Conservation (phyloP, 2,888 invertebrate species). For the Lucinisca nassula region DNA sequence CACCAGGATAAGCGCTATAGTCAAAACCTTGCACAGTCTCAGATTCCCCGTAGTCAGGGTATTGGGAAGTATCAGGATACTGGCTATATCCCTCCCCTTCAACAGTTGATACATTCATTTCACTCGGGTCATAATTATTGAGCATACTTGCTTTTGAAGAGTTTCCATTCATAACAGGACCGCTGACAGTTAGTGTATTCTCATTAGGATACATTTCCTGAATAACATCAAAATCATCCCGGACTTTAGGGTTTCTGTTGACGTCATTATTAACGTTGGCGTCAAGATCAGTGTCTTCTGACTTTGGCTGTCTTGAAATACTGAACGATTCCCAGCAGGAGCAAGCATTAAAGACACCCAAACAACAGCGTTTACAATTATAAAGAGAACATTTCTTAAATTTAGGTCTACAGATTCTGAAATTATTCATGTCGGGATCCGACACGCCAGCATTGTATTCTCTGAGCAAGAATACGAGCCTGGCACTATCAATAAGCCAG, state of each 20-base stretch:
- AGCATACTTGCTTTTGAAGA: not conserved
- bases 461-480: slow-evolving; percentile 52
- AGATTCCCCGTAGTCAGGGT: not conserved
- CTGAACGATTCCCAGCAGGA: slow-evolving; percentile 51
- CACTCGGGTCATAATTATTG: slow-evolving; percentile 8
- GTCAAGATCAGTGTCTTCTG: not conserved
- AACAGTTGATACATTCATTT: slow-evolving; percentile 27
- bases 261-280: slow-evolving; percentile 1
- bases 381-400: slow-evolving; percentile 52
- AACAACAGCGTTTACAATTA: slow-evolving; percentile 54
- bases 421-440: slow-evolving; percentile 57
- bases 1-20: slow-evolving; percentile 50
- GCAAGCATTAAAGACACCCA: slow-evolving; percentile 31
- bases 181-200: not conserved
- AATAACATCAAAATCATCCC: slow-evolving; percentile 67
- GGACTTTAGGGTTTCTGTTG: slow-evolving; percentile 27
- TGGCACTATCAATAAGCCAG: slow-evolving; percentile 67
- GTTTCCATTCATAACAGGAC: not conserved
- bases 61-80: not conserved
- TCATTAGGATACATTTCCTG: slow-evolving; percentile 69
- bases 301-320: slow-evolving; percentile 31
- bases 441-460: slow-evolving; percentile 56
- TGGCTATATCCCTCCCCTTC: slow-evolving; percentile 27
- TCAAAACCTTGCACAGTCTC: slow-evolving; percentile 33
- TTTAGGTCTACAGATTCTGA: slow-evolving; percentile 60